Base-by-base conservation (phyloP, 92 coral and sea anemone species). In the Paramuricea clavata region DNA sequence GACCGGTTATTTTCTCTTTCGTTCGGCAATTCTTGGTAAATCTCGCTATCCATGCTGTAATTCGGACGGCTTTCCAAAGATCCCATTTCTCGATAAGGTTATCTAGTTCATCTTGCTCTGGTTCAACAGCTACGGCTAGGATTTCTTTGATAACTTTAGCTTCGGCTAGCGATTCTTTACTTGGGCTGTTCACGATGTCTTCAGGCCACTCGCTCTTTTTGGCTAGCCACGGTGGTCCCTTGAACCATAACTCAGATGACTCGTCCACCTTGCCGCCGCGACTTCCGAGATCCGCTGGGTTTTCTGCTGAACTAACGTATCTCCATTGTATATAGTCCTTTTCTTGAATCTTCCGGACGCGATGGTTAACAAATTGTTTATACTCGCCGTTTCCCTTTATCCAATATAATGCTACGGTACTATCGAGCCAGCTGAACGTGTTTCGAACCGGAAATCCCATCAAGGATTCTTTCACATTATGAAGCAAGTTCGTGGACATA, bases 81-180 rank as follows among this genome's bases (percentile, higher is more conserved):
- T 62, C 70, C 34, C 36, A 62, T 3, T 62, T 62, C 70, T 31
- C 36, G 1, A 62, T 62, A 31, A 62, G 34, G 5, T 62, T 26
- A 62, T 62, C 36, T 30, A 62, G n/a, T 25, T 62, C 70, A 62
- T 62, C 70, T 62, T 31, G 70, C 70, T 62, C 35, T 3, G 36
- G 21, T 62, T 62, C 1, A 6, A 62, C 70, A 0, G 82, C 68
- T 3, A 42, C 74, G 4, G 52, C 72, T 25, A 84, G 74, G 27
- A 74, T 36, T 72, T 83, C 82, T 42, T 65, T 68, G n/a, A 74
- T 52, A 41, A 85, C 82, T 23, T 74, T 85, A 36, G 82, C 88
- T 74, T 85, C 82, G 22, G 87, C 80, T 60, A 13, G 81, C 12
- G 69, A 68, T 62, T 83, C 87, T 23, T 23, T 3, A 15, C 81